Conservation (phyloP, 2,888 invertebrate species). For the Andrena bucephala region DNA sequence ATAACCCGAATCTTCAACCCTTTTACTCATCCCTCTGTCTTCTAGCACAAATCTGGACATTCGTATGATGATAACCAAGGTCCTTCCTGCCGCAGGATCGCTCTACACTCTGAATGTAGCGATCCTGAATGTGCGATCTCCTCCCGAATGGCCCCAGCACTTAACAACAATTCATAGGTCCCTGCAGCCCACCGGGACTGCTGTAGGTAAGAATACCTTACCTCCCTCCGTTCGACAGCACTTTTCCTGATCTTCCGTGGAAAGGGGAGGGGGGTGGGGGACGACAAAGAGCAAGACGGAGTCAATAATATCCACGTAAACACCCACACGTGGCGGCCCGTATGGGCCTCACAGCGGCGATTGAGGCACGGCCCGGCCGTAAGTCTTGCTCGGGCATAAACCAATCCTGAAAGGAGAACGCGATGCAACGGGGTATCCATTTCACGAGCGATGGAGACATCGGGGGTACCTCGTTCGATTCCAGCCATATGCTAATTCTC, state of each 20-base stretch:
- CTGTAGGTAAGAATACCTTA: neutral
- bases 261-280: constrained; percentile 5
- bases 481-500: constrained; percentile 81
- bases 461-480: constrained; percentile 79
- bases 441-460: constrained; percentile 83
- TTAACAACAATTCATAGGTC: neutral
- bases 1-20: too few species aligned
- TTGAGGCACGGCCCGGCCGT: constrained; percentile 76
- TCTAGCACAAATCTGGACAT: too few species aligned
- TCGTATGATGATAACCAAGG: neutral
- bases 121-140: neutral
- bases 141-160: neutral
- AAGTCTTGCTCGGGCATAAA: constrained; percentile 80
- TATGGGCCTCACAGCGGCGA: constrained; percentile 62
- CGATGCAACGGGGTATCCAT: constrained; percentile 80
- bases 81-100: neutral
- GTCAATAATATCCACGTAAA: constrained; percentile 79
- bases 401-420: constrained; percentile 82
- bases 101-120: neutral
- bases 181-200: neutral
- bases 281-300: constrained; percentile 59
- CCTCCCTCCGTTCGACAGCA: constrained; percentile 2
- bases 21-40: too few species aligned
- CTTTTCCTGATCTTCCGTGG: constrained; percentile 24
- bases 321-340: constrained; percentile 75